A percentile compares a stretch with the other conserved stretches of the same genome.
phyloP scores from a whole-genome alignment of 30 jellyfish, hydroid and myxozoan species.

The Cassiopea andromeda region DNA sequence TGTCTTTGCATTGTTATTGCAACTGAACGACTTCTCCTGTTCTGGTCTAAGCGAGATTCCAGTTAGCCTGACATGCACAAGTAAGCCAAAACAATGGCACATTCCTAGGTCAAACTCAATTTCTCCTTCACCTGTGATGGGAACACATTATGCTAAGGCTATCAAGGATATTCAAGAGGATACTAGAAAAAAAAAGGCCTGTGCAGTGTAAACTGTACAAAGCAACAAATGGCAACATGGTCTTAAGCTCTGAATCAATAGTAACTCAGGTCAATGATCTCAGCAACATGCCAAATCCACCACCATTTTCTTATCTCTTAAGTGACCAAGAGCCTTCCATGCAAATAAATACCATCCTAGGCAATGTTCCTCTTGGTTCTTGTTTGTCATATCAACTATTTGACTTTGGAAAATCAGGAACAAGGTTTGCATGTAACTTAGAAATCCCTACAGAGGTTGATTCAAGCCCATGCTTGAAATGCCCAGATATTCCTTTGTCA shows the following conservation, averaged over 20 bases:
- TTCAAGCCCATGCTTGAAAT: background rate
- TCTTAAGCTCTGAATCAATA: background rate
- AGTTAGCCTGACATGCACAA: background rate
- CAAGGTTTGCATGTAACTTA: background rate
- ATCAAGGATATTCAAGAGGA: background rate
- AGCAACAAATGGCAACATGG: no score
- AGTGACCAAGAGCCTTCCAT: constrained; percentile 5
- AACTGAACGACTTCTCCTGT: constrained; percentile 3
- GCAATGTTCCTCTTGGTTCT: constrained; percentile 6
- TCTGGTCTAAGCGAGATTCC: background rate
- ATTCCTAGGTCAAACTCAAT: background rate
- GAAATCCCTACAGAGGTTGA: background rate
- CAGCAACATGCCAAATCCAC: background rate
- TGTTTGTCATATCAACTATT: background rate
- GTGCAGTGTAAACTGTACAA: background rate
- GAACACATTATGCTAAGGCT: constrained; percentile 8
- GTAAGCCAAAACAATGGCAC: constrained; percentile 11
- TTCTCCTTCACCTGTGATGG: constrained; percentile 1
- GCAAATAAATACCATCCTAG: background rate
- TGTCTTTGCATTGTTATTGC: constrained; percentile 3
- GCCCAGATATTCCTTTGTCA: background rate
- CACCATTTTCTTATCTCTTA: constrained; percentile 1
- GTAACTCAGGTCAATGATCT: background rate
- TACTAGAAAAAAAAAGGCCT: no score
- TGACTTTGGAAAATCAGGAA: background rate